Evolutionary conservation across 1,140 invertebrate genomes (phyloP).

Genomic region (Papilio glaucus): DNA sequence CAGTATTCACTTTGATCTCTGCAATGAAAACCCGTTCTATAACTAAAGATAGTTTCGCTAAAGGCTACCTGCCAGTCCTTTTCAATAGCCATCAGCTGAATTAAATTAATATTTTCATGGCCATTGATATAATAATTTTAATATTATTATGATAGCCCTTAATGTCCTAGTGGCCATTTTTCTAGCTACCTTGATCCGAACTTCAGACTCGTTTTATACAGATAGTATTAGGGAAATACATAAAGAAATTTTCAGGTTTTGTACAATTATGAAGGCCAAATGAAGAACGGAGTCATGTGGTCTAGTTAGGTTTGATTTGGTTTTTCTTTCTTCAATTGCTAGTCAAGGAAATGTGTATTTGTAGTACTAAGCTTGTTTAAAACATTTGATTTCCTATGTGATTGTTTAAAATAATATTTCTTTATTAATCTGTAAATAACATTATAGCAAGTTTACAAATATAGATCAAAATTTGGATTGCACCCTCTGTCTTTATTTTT

Average conservation of each 20-base stretch:
- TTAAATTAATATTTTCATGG: slow-evolving; percentile 11
- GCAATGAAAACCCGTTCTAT: slow-evolving; percentile 17
- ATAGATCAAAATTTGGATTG: not conserved
- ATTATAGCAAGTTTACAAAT: not conserved
- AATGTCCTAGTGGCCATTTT: not conserved
- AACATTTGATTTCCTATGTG: no score
- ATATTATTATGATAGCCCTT: not conserved
- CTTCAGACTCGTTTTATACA: no score
- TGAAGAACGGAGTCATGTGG: no score
- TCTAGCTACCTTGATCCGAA: not conserved
- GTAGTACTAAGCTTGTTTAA: no score
- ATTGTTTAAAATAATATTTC: no score
- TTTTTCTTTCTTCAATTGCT: no score
- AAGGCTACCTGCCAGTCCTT: slow-evolving; percentile 8
- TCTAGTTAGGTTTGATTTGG: no score
- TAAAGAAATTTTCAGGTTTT: no score
- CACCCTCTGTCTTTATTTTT: slow-evolving; percentile 4
- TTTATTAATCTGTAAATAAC: not conserved
- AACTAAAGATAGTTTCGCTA: not conserved
- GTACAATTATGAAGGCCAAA: no score
- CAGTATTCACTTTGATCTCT: slow-evolving; percentile 38
- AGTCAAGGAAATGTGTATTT: no score
- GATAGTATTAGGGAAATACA: no score
- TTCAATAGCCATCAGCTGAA: slow-evolving; percentile 11
- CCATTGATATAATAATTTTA: slow-evolving; percentile 1